Evolutionary conservation across 2,113 vertebrate genomes (phyloP).

Genomic region (Seriola dumerili): DNA sequence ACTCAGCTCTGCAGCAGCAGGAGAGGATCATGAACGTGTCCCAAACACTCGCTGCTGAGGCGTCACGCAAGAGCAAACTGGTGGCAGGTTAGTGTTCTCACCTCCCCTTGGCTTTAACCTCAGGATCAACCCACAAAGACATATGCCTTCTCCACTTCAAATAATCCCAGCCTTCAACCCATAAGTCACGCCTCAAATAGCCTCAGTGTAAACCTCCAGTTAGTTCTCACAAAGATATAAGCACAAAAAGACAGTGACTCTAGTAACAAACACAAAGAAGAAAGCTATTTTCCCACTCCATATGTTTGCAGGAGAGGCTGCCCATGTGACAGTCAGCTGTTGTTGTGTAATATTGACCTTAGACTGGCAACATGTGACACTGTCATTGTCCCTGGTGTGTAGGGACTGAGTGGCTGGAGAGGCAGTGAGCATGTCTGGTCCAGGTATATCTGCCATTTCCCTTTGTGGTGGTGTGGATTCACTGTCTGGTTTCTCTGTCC

Average conservation of each 20-base stretch:
- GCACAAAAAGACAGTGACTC: neutral
- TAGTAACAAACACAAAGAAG: neutral
- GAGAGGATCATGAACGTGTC: conserved; percentile 94
- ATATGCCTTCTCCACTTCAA: neutral
- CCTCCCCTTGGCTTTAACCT: neutral
- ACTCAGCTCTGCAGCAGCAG: conserved; percentile 90
- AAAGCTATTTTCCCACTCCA: neutral
- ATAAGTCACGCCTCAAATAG: neutral
- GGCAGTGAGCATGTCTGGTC: conserved; percentile 45
- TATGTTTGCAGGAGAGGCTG: neutral
- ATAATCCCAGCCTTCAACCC: neutral
- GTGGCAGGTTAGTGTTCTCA: conserved; percentile 88
- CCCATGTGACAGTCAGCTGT: neutral
- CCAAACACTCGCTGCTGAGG: conserved; percentile 92
- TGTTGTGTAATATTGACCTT: neutral
- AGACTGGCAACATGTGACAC: conserved; percentile 16
- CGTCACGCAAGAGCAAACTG: conserved; percentile 94
- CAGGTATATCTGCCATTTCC: conserved; percentile 44
- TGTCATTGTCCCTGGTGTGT: conserved; percentile 56
- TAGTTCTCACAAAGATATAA: neutral
- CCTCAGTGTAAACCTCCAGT: neutral
- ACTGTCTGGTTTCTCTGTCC: conserved; percentile 7
- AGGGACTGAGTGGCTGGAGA: conserved; percentile 53
- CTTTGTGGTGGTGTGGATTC: conserved; percentile 2
- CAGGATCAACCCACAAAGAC: neutral